Base-by-base conservation (phyloP, 2,797 vertebrate species). In the Schizopygopsis pylzovi region DNA sequence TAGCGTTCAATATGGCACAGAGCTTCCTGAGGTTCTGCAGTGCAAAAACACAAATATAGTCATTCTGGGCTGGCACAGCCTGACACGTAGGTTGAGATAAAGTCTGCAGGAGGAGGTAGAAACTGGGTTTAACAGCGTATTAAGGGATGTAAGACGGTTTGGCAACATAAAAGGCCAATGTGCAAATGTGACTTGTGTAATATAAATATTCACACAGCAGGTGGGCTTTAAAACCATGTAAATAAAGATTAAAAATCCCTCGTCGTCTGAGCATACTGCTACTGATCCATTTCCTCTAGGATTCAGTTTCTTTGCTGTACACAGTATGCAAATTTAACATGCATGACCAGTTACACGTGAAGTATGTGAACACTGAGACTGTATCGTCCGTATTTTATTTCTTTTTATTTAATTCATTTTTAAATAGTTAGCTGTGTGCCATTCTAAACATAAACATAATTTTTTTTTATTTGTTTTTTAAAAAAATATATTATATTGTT, bases 61-160 rank as follows among this genome's bases (percentile, higher is more conserved):
- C n/a, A 3, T 56, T 61, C 13, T 12, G 18, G 56, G 18, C 56
- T 45, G 39, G n/a, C 91, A 90, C 83, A 28, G 92, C 93, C 94
- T 93, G 86, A 93, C 63, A 68, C 91, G 86, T 90, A 93, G 89
- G 91, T 81, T 91, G 81, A 94, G 95, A 96, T 95, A 95, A 95
- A 93, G 10, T 56, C 75, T 56, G 33, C 90, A 91, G 89, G 73
- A 87, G 89, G 90, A 87, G 88, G 92, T 94, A 95, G 92, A 94
- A 94, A 91, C 9, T 41, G 89, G 91, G 92, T 93, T 93, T 94
- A 95, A 94, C 94, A 89, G 92, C 85, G 89, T 90, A 95, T 96
- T 96, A 94, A 94, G 93, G 87, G 87, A 89, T 90, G 96, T 94
- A 95, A 95, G 95, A 93, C 94, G 88, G 90, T 92, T 90, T 89